Conservation (phyloP, 92 coral and sea anemone genomes). For the Diadumene lineata region DNA sequence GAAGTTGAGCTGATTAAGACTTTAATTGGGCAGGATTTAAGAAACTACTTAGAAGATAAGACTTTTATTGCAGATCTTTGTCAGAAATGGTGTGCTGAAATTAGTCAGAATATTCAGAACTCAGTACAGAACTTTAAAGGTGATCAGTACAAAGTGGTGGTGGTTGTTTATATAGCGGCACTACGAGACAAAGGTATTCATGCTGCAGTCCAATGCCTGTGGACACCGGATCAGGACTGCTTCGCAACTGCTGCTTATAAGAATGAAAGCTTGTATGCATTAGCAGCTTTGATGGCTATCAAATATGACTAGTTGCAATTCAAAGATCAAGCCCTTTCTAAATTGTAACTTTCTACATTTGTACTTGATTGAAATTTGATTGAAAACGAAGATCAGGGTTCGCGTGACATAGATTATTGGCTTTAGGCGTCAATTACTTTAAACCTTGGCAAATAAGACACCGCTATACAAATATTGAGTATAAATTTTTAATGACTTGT, state of each 20-base stretch:
- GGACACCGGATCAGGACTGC: conserved; percentile 69
- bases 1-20: conserved; percentile 53
- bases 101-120: conserved; percentile 67
- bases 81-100: conserved; percentile 86
- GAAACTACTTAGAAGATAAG: conserved; percentile 49
- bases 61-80: conserved; percentile 61
- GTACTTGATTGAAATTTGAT: neutral
- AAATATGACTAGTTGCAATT: conserved; percentile 38
- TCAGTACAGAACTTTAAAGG: conserved; percentile 62
- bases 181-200: conserved; percentile 83
- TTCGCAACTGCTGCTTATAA: conserved; percentile 76
- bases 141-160: conserved; percentile 70
- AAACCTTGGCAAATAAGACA: no score
- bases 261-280: conserved; percentile 77
- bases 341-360: neutral
- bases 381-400: no score
- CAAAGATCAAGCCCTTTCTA: neutral
- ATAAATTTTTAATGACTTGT: no score
- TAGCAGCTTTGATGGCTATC: conserved; percentile 74
- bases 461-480: no score
- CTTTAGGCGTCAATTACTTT: no score
- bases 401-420: no score
- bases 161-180: conserved; percentile 84
- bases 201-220: conserved; percentile 72
- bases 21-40: conserved; percentile 51